Evolutionary conservation across 2,113 vertebrate species (phyloP).

Genomic region (Strix aluco): DNA sequence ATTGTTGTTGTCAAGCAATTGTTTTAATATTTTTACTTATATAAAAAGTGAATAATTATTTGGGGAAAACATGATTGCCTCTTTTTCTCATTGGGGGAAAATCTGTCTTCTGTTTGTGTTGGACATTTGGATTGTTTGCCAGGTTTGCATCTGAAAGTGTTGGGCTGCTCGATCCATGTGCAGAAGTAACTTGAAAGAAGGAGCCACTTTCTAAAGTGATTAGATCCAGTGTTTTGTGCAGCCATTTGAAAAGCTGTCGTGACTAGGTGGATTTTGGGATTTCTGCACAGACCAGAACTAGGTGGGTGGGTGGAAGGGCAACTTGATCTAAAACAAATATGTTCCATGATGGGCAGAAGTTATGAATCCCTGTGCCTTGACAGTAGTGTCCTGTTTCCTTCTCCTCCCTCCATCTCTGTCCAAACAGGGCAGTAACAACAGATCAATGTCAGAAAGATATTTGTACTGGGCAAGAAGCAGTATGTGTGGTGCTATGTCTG

Average conservation of each 20-base stretch:
- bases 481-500: not conserved
- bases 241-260: fast-evolving
- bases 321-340: not conserved
- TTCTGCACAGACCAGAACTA: not conserved
- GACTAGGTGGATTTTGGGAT: not conserved
- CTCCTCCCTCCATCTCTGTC: not conserved
- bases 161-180: not conserved
- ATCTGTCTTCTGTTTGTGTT: not conserved
- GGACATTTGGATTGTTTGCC: not conserved
- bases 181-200: not conserved
- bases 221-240: not conserved
- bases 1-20: not conserved
- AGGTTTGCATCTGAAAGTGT: not conserved
- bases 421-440: not conserved
- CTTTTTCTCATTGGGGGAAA: not conserved
- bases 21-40: not conserved
- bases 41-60: not conserved
- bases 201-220: not conserved
- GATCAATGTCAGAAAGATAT: not conserved
- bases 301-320: not conserved
- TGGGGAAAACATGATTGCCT: not conserved
- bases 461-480: not conserved
- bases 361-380: not conserved
- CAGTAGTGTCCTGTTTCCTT: not conserved
- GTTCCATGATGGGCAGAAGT: not conserved